Evolutionary conservation across 2,888 invertebrate species (phyloP), one percentile per base, ranked within the genome.

Genomic region (Acronicta leporina): DNA sequence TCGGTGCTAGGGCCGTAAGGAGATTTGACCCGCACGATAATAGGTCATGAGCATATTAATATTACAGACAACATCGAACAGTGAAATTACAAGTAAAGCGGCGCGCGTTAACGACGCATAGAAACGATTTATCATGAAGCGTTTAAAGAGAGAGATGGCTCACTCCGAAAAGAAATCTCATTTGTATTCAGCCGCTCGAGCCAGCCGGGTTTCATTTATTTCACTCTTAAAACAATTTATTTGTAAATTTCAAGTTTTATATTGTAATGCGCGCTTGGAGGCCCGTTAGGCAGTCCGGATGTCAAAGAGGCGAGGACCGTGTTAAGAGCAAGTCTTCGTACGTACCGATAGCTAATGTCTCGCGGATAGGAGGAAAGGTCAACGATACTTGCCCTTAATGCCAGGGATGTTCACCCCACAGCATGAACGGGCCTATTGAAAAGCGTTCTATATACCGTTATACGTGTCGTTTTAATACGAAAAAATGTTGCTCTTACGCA

Each of bases 21-120:
- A 79, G 92, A 93, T 92, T 77, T 89, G 87, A 93, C 89, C 91
- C 74, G 71, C 52, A 68, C 83, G 93, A 92, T 92, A 89, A 88
- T 88, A 88, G 93, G 90, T 92, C 91, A 91, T 83, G 76, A 84
- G 85, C 87, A 89, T 92, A 94, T 94, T 93, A 92, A 93, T 93
- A 89, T 90, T 87, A 89, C 91, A 85, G 88, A 90, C 91, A 91
- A 90, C 89, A 88, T 91, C 87, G 88, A 87, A 86, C 85, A 87
- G 88, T 89, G 82, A 90, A 89, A 90, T 90, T 89, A 91, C 89
- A 87, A 87, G 90, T 86, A 86, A 87, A 86, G 79, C 86, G 80
- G 86, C 85, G 82, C 83, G 86, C 86, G 88, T 86, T 92, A 92
- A 92, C 92, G 91, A 91, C 84, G 89, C 89, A 82, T 85, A 88